These are phyloP conservation scores for Lycodopsis pacificus DNA, from an alignment of 2,797 vertebrate species.

Conservation along the genomic window DNA sequence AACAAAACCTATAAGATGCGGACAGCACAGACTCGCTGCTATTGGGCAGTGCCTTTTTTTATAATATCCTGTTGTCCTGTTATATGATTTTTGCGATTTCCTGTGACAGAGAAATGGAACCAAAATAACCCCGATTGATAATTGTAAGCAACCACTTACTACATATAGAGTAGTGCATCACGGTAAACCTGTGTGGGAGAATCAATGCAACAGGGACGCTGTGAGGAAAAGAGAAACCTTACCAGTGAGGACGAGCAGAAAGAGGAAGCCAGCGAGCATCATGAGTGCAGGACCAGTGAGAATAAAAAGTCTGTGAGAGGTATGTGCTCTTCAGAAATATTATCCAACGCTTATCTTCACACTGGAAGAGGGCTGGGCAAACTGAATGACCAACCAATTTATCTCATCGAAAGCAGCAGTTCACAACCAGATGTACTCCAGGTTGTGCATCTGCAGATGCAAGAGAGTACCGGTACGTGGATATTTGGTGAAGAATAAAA, in stretches of 20 bases:
- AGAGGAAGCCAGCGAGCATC: constrained; percentile 19
- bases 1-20: no score
- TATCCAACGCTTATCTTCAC: background rate
- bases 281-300: background rate
- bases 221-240: constrained; percentile 11
- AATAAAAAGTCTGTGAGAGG: background rate
- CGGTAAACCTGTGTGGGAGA: constrained; percentile 26
- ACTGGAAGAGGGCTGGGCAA: background rate
- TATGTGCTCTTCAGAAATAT: background rate
- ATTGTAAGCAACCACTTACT: constrained; percentile 24
- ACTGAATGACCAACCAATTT: background rate
- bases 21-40: no score
- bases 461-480: background rate
- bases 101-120: background rate
- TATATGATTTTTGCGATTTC: background rate
- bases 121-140: background rate
- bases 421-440: background rate
- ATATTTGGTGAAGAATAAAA: background rate
- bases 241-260: constrained; percentile 46
- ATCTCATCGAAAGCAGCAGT: background rate
- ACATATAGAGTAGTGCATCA: constrained; percentile 51
- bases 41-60: no score
- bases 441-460: background rate
- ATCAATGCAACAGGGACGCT: background rate
- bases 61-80: no score